These are phyloP conservation scores for Drosophila hawaiiensis DNA, from an alignment of 2,888 invertebrate genomes.

Conservation along the genomic window DNA sequence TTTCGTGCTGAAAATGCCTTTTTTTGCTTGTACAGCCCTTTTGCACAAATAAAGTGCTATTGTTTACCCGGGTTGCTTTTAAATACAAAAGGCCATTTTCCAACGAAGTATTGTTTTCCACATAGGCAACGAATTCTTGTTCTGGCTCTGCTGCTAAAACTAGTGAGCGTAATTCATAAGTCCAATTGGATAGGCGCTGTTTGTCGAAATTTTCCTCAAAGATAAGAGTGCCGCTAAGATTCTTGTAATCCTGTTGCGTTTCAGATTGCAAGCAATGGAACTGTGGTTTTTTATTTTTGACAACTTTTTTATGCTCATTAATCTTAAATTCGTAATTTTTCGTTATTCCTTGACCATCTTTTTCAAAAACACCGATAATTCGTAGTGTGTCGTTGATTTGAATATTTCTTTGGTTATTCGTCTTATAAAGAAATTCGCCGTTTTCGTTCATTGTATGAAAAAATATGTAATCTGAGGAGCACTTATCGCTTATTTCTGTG, in stretches of 20 bases:
- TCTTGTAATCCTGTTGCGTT: background rate
- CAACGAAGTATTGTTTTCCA: background rate
- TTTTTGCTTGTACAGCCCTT: constrained; percentile 9
- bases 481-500: constrained; percentile 4
- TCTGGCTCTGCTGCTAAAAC: fast-evolving
- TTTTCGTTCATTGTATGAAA: background rate
- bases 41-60: fast-evolving
- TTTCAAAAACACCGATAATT: constrained; percentile 18
- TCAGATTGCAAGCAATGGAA: background rate
- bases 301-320: background rate
- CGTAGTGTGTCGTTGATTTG: constrained; percentile 3
- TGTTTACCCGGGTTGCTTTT: background rate
- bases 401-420: constrained; percentile 7
- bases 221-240: background rate
- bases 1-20: fast-evolving
- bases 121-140: constrained; percentile 29
- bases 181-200: background rate
- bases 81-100: constrained; percentile 10
- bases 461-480: constrained; percentile 5
- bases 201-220: constrained; percentile 30
- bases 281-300: background rate
- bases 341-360: background rate
- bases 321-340: constrained; percentile 18
- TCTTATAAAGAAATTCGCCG: background rate
- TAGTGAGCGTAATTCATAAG: constrained; percentile 6